These are phyloP conservation scores for Diuraphis noxia DNA, from an alignment of 1,140 invertebrate species.

Conservation along the genomic window DNA sequence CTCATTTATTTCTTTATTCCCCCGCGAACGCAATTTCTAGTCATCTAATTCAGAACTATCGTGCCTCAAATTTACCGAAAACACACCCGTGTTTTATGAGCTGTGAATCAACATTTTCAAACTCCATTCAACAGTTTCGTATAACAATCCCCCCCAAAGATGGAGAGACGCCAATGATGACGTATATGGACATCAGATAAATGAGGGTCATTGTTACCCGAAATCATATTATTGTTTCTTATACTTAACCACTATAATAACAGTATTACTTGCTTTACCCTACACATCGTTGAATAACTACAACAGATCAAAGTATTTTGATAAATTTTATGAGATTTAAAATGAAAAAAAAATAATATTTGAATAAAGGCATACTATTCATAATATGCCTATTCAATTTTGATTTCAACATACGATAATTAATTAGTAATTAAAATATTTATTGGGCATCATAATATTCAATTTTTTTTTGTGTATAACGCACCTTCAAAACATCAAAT, in stretches of 20 bases:
- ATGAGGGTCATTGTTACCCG: background rate
- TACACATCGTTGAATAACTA: background rate
- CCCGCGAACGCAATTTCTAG: background rate
- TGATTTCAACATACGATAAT: background rate
- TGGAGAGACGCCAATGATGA: background rate
- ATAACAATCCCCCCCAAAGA: background rate
- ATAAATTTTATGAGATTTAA: background rate
- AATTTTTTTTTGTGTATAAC: no score
- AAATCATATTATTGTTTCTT: background rate
- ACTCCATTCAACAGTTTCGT: background rate
- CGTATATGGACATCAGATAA: background rate
- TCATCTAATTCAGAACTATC: background rate
- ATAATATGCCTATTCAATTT: no score
- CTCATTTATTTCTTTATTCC: background rate
- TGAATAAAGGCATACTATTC: no score
- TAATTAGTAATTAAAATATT: background rate
- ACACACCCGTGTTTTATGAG: conserved; percentile 19
- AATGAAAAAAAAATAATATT: no score
- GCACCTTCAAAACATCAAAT: no score
- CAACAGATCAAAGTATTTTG: background rate
- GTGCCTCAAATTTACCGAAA: background rate
- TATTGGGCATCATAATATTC: background rate
- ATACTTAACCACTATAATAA: background rate
- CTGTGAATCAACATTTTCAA: conserved; percentile 2
- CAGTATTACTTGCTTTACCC: background rate